Evolutionary conservation across 2,888 invertebrate species (phyloP).

Genomic region (Ctena decussata): DNA sequence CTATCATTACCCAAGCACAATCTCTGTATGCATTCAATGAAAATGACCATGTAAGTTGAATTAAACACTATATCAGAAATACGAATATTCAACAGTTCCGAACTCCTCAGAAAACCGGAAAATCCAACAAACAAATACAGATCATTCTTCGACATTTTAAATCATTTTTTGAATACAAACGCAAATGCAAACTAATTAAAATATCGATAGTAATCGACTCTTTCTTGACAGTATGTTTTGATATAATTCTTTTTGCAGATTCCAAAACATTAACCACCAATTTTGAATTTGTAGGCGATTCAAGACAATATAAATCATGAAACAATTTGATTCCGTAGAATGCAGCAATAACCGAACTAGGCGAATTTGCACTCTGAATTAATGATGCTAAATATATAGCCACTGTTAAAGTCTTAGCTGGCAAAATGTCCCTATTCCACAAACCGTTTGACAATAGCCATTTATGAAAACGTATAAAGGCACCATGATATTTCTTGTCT

Average conservation of each 20-base stretch:
- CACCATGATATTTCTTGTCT: not conserved
- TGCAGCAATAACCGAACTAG: constrained; percentile 27
- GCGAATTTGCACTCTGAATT: constrained; percentile 26
- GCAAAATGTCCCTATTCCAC: constrained; percentile 28
- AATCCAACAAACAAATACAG: constrained; percentile 11
- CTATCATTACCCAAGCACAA: constrained; percentile 37
- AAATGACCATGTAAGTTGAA: constrained; percentile 19
- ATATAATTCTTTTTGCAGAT: constrained; percentile 20
- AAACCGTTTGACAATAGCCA: constrained; percentile 21
- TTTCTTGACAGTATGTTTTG: constrained; percentile 9
- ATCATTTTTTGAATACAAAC: constrained; percentile 1
- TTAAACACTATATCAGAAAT: constrained; percentile 6
- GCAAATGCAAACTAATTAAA: not conserved
- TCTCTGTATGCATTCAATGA: constrained; percentile 25
- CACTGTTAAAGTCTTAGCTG: constrained; percentile 17
- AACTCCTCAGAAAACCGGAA: constrained; percentile 31
- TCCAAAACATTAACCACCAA: constrained; percentile 41
- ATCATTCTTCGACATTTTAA: constrained; percentile 18
- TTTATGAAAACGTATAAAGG: constrained; percentile 12
- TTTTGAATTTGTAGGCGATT: constrained; percentile 14
- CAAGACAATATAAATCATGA: constrained; percentile 24
- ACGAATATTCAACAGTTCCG: constrained; percentile 24
- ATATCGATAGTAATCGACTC: constrained; percentile 11
- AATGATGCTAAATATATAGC: constrained; percentile 31
- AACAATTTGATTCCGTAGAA: constrained; percentile 37